Evolutionary conservation across 2,888 invertebrate genomes (phyloP).

Genomic region (Biston betularia): DNA sequence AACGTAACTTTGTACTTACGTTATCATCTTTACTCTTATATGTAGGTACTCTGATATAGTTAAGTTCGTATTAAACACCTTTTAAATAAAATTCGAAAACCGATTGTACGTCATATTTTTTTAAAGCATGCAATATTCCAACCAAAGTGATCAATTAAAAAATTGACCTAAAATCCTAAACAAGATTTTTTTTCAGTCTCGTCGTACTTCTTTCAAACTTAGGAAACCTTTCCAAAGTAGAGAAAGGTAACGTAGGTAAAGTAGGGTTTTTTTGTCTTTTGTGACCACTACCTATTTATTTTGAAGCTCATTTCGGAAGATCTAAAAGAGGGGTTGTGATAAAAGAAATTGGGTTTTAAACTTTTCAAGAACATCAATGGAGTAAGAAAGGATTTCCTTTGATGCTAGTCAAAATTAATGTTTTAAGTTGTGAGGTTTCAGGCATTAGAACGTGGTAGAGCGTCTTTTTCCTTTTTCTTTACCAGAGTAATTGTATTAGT

Average conservation of each 20-base stretch:
- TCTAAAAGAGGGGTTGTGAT: slow-evolving; percentile 52
- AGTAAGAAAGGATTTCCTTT: slow-evolving; percentile 48
- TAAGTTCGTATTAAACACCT: too few species aligned
- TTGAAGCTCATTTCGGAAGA: slow-evolving; percentile 59
- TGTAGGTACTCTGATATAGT: too few species aligned
- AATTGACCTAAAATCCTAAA: slow-evolving; percentile 1
- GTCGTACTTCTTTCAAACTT: slow-evolving; percentile 45
- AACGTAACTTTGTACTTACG: too few species aligned
- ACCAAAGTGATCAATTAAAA: too few species aligned
- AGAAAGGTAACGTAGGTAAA: slow-evolving; percentile 51
- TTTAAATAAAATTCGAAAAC: too few species aligned
- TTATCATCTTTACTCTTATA: too few species aligned
- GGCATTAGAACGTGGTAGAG: not conserved
- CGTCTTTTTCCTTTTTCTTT: not conserved
- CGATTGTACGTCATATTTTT: too few species aligned
- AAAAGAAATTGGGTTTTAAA: slow-evolving; percentile 55
- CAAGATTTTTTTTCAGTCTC: slow-evolving; percentile 32
- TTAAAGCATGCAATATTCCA: too few species aligned
- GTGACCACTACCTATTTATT: slow-evolving; percentile 59
- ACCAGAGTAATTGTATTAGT: too few species aligned
- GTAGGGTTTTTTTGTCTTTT: slow-evolving; percentile 57
- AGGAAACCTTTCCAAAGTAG: slow-evolving; percentile 39
- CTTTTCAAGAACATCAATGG: slow-evolving; percentile 53
- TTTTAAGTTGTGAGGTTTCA: slow-evolving; percentile 44
- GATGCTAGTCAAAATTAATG: slow-evolving; percentile 49